Conservation (phyloP, 2,113 vertebrate genomes). For the Cranoglanis bouderius region DNA sequence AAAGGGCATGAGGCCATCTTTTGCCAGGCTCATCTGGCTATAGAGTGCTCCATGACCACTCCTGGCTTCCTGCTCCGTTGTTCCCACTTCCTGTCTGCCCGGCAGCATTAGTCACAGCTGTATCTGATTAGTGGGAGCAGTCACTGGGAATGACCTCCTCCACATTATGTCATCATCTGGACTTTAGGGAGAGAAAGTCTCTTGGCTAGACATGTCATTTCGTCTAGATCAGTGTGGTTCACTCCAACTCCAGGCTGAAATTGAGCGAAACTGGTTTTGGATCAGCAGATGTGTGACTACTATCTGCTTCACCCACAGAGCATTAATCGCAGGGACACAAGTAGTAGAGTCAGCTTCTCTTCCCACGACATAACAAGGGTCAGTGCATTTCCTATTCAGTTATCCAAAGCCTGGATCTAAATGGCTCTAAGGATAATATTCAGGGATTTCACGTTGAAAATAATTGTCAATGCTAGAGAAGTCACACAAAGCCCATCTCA, state of each 20-base stretch:
- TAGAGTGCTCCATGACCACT: conserved; percentile 31
- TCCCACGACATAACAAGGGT: conserved; percentile 23
- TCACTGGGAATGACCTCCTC: conserved; percentile 30
- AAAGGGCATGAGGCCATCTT: conserved; percentile 33
- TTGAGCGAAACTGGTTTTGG: conserved; percentile 9
- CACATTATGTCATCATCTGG: conserved; percentile 32
- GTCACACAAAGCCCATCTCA: background rate
- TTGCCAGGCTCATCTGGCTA: conserved; percentile 27
- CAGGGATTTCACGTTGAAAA: conserved; percentile 15
- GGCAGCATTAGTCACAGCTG: conserved; percentile 34
- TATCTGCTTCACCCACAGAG: conserved; percentile 8
- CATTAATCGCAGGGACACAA: conserved; percentile 17
- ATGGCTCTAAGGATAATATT: background rate
- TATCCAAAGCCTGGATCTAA: conserved; percentile 14
- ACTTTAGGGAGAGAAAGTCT: background rate
- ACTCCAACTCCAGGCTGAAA: background rate
- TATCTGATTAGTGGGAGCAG: conserved; percentile 38
- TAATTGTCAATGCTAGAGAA: background rate
- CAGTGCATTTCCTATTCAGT: background rate
- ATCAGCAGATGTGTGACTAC: conserved; percentile 1
- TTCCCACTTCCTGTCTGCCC: conserved; percentile 33
- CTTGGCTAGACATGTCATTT: background rate
- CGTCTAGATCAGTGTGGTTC: background rate
- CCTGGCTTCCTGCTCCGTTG: conserved; percentile 37
- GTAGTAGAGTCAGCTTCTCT: background rate